Conservation (phyloP, 2,888 invertebrate genomes). For the Fissipunctia ypsillon region DNA sequence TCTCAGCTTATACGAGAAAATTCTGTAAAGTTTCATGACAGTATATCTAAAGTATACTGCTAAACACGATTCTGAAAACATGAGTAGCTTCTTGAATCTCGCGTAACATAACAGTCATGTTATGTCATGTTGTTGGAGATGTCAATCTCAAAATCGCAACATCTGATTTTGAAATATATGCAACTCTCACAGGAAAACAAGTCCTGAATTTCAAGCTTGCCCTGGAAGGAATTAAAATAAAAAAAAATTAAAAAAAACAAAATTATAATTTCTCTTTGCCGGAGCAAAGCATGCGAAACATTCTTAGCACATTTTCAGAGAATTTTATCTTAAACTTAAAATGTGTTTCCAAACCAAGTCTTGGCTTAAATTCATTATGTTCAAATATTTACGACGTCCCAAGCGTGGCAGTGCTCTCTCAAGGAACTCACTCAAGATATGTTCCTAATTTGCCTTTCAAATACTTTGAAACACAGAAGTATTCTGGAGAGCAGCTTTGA, state of each 20-base stretch:
- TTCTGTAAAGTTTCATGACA: no score
- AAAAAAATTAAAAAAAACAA: conserved; percentile 21
- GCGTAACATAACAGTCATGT: no score
- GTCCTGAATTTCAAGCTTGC: not conserved
- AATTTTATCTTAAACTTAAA: conserved; percentile 62
- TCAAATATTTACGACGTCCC: conserved; percentile 83
- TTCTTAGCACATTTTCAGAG: conserved; percentile 47
- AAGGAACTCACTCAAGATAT: conserved; percentile 80
- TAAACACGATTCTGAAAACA: not conserved
- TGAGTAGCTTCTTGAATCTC: not conserved
- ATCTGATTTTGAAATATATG: not conserved
- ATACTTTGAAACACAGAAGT: conserved; percentile 88
- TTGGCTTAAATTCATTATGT: conserved; percentile 77
- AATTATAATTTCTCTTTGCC: conserved; percentile 50
- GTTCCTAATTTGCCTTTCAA: conserved; percentile 89
- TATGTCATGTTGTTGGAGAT: no score
- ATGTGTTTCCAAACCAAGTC: conserved; percentile 63
- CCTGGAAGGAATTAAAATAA: conserved; percentile 10
- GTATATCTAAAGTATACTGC: not conserved
- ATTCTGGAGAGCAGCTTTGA: conserved; percentile 85
- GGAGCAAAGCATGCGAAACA: conserved; percentile 39
- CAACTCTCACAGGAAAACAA: not conserved
- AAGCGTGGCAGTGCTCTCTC: conserved; percentile 71
- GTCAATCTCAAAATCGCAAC: not conserved
- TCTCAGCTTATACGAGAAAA: not conserved